These are phyloP conservation scores for Chelonoidis abingdonii DNA, from an alignment of 2,113 vertebrate species.

Conservation along the genomic window DNA sequence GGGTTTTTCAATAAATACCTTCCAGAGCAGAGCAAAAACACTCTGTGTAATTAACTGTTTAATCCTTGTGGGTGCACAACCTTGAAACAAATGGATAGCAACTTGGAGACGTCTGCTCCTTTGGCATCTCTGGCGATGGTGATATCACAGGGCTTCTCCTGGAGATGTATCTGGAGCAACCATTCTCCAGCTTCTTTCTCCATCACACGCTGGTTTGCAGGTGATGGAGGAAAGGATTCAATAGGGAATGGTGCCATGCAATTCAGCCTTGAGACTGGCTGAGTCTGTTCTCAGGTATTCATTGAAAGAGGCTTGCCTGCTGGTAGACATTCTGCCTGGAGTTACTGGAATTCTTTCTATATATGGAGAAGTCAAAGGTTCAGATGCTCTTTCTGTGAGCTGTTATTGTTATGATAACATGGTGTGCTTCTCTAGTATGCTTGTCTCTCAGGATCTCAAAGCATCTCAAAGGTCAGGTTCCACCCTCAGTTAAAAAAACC, in stretches of 20 bases:
- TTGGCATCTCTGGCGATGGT: background rate
- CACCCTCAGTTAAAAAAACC: background rate
- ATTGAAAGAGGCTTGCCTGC: background rate
- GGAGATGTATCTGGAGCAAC: background rate
- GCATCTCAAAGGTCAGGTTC: background rate
- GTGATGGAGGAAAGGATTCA: background rate
- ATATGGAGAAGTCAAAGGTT: background rate
- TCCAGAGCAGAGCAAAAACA: background rate
- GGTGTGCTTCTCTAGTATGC: background rate
- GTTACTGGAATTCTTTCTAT: background rate
- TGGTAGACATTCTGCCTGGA: background rate
- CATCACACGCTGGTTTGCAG: background rate
- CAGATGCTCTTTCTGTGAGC: background rate
- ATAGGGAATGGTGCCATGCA: background rate
- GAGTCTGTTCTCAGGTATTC: background rate
- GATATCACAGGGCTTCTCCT: background rate
- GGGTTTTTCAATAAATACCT: background rate
- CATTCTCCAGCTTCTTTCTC: background rate
- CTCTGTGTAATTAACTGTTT: background rate
- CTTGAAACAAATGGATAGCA: background rate
- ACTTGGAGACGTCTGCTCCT: background rate
- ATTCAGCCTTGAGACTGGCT: background rate
- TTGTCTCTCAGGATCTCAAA: background rate
- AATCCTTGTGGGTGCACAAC: background rate
- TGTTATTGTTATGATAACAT: rapidly evolving